Percentiles rank a stretch among this genome's conserved stretches.
Conservation (phyloP, 1,140 invertebrate genomes). For the Antheraea pernyi region DNA sequence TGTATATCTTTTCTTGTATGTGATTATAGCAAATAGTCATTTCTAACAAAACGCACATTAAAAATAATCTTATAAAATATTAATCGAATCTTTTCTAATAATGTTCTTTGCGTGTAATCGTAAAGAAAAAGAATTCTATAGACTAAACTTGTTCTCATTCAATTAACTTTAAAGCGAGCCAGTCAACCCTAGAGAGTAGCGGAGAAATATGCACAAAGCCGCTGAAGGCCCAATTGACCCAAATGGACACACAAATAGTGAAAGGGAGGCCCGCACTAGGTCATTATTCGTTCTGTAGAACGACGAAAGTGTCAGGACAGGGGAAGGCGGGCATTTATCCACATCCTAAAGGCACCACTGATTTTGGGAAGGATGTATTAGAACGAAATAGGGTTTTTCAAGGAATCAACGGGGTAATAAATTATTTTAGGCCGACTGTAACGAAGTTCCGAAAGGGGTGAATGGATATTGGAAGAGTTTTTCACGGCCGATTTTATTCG, state of each 20-base stretch:
- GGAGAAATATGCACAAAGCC: slow-evolving; percentile 59
- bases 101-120: no score
- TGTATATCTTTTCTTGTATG: no score
- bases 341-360: slow-evolving; percentile 71
- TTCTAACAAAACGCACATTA: no score
- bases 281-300: slow-evolving; percentile 69
- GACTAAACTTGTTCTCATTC: not conserved
- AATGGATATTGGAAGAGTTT: slow-evolving; percentile 10
- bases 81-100: no score
- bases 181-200: slow-evolving; percentile 9
- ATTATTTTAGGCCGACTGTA: slow-evolving; percentile 49
- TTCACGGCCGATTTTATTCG: not conserved
- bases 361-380: slow-evolving; percentile 69
- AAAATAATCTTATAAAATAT: no score
- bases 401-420: slow-evolving; percentile 57
- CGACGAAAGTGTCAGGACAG: slow-evolving; percentile 63
- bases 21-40: no score
- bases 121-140: no score
- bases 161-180: not conserved
- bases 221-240: slow-evolving; percentile 68
- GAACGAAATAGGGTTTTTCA: slow-evolving; percentile 51
- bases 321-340: slow-evolving; percentile 68
- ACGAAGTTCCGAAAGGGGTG: slow-evolving; percentile 33
- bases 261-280: slow-evolving; percentile 55
- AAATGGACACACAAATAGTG: slow-evolving; percentile 74